These are phyloP conservation scores for Antheraea yamamai DNA, from an alignment of 2,888 invertebrate species.

Conservation along the genomic window DNA sequence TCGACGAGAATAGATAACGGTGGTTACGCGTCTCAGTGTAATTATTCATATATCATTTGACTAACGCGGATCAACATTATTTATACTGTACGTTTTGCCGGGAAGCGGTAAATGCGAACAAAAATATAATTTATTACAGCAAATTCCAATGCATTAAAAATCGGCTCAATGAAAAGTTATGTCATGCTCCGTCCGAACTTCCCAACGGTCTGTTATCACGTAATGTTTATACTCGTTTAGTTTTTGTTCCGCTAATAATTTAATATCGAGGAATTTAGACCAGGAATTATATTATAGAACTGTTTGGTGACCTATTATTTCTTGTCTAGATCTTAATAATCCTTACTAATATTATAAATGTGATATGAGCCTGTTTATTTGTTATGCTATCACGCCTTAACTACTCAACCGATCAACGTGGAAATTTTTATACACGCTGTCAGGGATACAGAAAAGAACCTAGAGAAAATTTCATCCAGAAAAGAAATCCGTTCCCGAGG, in stretches of 20 bases:
- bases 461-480: too few species aligned
- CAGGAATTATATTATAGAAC: background rate
- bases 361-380: too few species aligned
- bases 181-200: slow-evolving; percentile 4
- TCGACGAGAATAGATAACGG: background rate
- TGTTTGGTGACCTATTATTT: background rate
- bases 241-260: slow-evolving; percentile 19
- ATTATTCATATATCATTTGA: slow-evolving; percentile 4
- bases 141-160: background rate
- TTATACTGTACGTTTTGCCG: background rate
- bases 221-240: slow-evolving; percentile 10
- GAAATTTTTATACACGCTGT: too few species aligned
- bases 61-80: slow-evolving; percentile 1
- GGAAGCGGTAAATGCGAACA: slow-evolving; percentile 11
- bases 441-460: too few species aligned
- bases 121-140: slow-evolving; percentile 14
- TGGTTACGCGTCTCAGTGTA: background rate
- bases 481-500: too few species aligned
- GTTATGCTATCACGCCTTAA: too few species aligned
- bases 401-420: too few species aligned
- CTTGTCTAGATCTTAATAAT: background rate
- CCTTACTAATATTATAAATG: too few species aligned
- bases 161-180: slow-evolving; percentile 11
- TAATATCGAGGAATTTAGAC: background rate
- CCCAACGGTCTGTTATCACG: slow-evolving; percentile 2